Evolutionary conservation across 1,140 invertebrate genomes (phyloP), one percentile per base, ranked within the genome.

Genomic region (Caenorhabditis remanei): DNA sequence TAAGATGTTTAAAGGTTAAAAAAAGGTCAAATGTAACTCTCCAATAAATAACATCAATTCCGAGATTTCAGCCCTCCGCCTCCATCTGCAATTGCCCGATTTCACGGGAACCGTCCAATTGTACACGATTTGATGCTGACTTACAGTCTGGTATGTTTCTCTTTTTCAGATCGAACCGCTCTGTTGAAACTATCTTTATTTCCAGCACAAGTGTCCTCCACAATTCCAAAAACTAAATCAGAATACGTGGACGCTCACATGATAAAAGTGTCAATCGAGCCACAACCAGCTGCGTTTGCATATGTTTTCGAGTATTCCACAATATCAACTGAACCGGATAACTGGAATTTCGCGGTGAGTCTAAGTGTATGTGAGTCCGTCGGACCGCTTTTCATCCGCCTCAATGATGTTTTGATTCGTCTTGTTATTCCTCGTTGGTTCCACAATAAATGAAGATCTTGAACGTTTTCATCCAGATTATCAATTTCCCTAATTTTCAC

Each of bases 331-430:
- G 65, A 87, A 19, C 86, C 86, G n/a, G 86, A 87, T 63, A 71
- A 87, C 41, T 87, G 86, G 86, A 79, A 83, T 83, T 87, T 87
- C 65, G 86, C 86, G 32, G 86, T 86, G 14, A 87, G 55, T 82
- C 2, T 32, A 2, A 32, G 32, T 32, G 32, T 32, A 32, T 32
- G 32, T 32, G 32, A 1, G 32, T 32, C 32, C 32, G 32, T 32
- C 2, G 0, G 32, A 32, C 32, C 32, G 32, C 32, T 32, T 32
- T 32, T n/a, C n/a, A n/a, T n/a, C n/a, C n/a, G n/a, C 32, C 32
- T 32, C 32, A 32, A 32, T 0, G 32, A 32, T 32, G 32, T 32
- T 32, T 32, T 32, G 32, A 32, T 32, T 32, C 32, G 32, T 32
- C 32, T 32, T 32, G 0, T 32, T 2, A 32, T 32, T 32, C 32